These are phyloP conservation scores for Mirza zaza DNA, from an alignment of 2,113 vertebrate genomes.

Conservation along the genomic window DNA sequence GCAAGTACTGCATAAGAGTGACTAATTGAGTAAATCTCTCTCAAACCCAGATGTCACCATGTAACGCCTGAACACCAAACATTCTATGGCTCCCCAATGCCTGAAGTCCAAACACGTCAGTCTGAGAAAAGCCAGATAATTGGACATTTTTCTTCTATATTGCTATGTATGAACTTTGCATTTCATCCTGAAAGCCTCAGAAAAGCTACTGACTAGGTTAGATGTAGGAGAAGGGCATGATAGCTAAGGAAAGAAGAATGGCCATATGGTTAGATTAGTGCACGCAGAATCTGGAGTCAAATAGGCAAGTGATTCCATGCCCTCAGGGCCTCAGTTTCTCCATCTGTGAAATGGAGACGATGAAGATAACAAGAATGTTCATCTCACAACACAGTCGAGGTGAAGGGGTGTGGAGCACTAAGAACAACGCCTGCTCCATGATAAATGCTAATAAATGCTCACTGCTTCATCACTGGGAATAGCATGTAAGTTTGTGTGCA, in stretches of 20 bases:
- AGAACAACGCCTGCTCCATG: not conserved
- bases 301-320: not conserved
- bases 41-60: not conserved
- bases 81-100: not conserved
- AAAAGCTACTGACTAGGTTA: not conserved
- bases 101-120: not conserved
- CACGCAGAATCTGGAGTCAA: not conserved
- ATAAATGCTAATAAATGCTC: not conserved
- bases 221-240: not conserved
- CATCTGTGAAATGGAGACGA: not conserved
- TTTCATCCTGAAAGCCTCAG: not conserved
- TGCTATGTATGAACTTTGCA: not conserved
- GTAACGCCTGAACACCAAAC: not conserved
- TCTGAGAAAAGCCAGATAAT: not conserved
- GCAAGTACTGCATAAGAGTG: constrained; percentile 72
- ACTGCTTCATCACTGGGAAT: not conserved
- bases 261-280: not conserved
- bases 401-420: too few species aligned
- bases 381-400: not conserved
- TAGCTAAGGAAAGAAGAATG: not conserved
- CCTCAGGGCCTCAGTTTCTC: not conserved
- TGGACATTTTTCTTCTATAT: not conserved
- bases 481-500: fast-evolving
- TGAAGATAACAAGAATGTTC: not conserved
- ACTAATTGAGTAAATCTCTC: constrained; percentile 59